Conservation (phyloP, 2,888 invertebrate species). For the Cantharis flavilabris region DNA sequence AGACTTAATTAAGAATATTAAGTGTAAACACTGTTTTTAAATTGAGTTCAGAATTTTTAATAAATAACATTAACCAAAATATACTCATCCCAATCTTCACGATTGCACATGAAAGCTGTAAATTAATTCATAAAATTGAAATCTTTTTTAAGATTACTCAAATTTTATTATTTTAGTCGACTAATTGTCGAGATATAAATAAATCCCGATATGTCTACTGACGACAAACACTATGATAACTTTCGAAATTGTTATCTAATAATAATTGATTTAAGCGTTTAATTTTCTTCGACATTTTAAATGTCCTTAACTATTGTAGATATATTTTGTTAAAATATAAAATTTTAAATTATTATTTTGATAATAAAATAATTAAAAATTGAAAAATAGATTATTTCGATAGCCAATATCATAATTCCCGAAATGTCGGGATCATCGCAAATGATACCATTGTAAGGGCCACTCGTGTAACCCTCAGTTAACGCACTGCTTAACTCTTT, state of each 20-base stretch:
- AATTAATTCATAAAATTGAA: neutral
- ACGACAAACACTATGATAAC: neutral
- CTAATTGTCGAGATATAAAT: neutral
- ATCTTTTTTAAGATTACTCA: neutral
- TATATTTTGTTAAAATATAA: no score
- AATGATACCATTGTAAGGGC: no score
- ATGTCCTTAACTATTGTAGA: no score
- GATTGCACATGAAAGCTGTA: neutral
- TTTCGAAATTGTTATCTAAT: neutral
- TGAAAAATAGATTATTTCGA: no score
- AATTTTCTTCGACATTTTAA: no score
- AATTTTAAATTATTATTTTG: no score
- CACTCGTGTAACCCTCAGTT: no score
- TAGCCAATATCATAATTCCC: no score
- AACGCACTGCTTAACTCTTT: no score
- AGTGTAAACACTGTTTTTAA: constrained; percentile 7
- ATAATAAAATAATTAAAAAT: no score
- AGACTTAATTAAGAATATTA: constrained; percentile 16
- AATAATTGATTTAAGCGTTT: neutral
- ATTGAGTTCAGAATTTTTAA: constrained; percentile 2
- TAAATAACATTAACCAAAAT: constrained; percentile 7
- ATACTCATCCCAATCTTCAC: neutral
- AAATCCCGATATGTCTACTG: neutral
- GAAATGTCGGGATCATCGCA: no score
- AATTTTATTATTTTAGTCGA: neutral